Base-by-base conservation (phyloP, 2,797 vertebrate species). In the Spinus pinus region DNA sequence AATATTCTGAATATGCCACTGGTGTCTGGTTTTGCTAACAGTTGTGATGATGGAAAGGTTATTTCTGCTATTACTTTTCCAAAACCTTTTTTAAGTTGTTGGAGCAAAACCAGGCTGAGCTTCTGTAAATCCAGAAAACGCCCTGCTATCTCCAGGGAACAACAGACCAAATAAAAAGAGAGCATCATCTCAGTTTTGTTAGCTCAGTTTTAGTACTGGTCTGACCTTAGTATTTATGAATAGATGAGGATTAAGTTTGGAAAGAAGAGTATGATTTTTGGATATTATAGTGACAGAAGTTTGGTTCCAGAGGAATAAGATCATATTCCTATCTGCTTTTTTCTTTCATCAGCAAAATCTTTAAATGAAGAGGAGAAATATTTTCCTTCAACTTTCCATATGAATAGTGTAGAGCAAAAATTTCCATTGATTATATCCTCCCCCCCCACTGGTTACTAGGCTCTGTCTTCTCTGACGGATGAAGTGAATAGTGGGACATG, bases 11-110 rank as follows among this genome's bases (percentile, higher is more conserved):
- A 39, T 91, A 51, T 95, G 81, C 81, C 69, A 86, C 27, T 6
- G 2, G 17, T 64, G 31, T 64, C 69, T 94, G 89, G 72, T 96
- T 93, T 94, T 94, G 92, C 94, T 90, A 84, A 17, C 1, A 11
- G 31, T 85, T 74, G 66, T 86, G 90, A 77, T 88, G 93, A 91
- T 81, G 75, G 85, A 67, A 85, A 91, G 14, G 50, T 78, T 92
- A 88, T 92, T 93, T 82, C 51, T 7, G 1, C 56, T 73, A 28
- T 54, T 83, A 65, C 7, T 94, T 70, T 81, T 82, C 82, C 77
- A 87, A 70, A 91, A 67, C 27, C 28, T 92, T 64, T 74, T 50
- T 84, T 61, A 33, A 67, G 22, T 81, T 88, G 47, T 75, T 90
- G 80, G 51, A 95, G 46, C 2, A 3, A 84, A 82, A 90, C 24